These are phyloP conservation scores for Heterodera carotae DNA, from an alignment of 1,140 invertebrate species.

Conservation along the genomic window DNA sequence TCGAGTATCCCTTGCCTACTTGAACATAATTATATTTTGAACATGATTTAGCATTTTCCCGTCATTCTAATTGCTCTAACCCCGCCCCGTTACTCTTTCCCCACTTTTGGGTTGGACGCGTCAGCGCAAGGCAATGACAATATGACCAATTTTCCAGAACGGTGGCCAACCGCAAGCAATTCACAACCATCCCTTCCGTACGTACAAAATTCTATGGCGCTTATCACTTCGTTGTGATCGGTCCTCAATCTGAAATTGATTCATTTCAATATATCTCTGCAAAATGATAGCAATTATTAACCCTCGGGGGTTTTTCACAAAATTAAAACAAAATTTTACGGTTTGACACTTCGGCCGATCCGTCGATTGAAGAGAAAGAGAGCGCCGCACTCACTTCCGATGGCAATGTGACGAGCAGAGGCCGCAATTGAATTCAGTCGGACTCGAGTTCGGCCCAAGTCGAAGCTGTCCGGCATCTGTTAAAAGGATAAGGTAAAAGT, in stretches of 20 bases:
- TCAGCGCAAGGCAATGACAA: constrained; percentile 33
- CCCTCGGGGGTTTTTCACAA: too few species aligned
- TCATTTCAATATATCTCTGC: neutral
- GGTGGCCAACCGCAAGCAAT: constrained; percentile 34
- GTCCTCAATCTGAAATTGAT: constrained; percentile 33
- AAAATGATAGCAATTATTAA: too few species aligned
- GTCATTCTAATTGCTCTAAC: too few species aligned
- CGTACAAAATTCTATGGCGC: constrained; percentile 29
- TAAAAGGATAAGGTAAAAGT: neutral
- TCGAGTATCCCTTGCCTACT: too few species aligned
- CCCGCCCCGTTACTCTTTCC: too few species aligned
- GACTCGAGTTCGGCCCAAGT: constrained; percentile 35
- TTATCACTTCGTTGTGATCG: constrained; percentile 35
- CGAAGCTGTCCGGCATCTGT: constrained; percentile 39
- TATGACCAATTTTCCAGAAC: constrained; percentile 38
- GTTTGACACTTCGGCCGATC: constrained; percentile 43
- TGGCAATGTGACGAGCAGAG: constrained; percentile 31
- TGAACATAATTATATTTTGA: too few species aligned
- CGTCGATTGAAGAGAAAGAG: constrained; percentile 42
- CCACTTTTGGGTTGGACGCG: constrained; percentile 27
- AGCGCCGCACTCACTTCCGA: constrained; percentile 44
- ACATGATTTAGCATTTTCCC: neutral
- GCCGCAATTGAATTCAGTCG: constrained; percentile 31
- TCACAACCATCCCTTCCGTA: neutral
- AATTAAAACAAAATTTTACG: too few species aligned